Evolutionary conservation across 2,888 invertebrate species (phyloP), one percentile per base, ranked within the genome.

Genomic region (Acanthococcus lagerstroemiae): DNA sequence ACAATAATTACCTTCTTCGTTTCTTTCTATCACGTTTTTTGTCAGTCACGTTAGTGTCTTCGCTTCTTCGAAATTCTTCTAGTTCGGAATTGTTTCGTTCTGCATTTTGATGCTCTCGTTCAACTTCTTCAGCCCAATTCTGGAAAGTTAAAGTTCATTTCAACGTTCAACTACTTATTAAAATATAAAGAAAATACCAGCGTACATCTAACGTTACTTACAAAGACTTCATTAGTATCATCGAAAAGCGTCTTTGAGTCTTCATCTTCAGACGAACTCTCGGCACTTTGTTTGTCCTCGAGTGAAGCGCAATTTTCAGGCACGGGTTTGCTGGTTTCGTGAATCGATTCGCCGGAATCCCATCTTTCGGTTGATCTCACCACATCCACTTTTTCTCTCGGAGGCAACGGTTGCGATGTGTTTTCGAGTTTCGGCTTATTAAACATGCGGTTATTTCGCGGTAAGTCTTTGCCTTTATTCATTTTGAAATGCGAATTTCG

Each of bases 81-180:
- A 52, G 52, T 61, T 61, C 61, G 50, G 30, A 37, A 15, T 30
- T 27, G 17, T 61, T 61, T 19, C 52, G 50, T 24, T 61, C 61
- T 7, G 52, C 52, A 15, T 30, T 50, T 12, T 48, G 21, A 24
- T 61, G 61, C 69, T 76, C 77, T 66, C 79, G 72, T 73, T 83
- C 82, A 19, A 83, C 82, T 73, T 83, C 83, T 73, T 82, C 82
- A 69, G 80, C 81, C 83, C 83, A 83, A 74, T 83, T 81, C 79
- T 81, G 69, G 65, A 73, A 70, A 27, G 44, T 63, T 45, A 56
- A 37, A 9, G 37, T 9, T 37, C 3, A 37, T 37, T 37, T n/a
- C n/a, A n/a, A n/a, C 12, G 3, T 37, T 60, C 21, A 3, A 21
- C 25, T 61, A 61, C 46, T 19, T 22, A 5, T 9, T 55, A 22